Percentiles rank a stretch among this genome's conserved stretches.
These are phyloP conservation scores for Meleagris gallopavo DNA, from an alignment of 2,113 vertebrate species.

Conservation along the genomic window DNA sequence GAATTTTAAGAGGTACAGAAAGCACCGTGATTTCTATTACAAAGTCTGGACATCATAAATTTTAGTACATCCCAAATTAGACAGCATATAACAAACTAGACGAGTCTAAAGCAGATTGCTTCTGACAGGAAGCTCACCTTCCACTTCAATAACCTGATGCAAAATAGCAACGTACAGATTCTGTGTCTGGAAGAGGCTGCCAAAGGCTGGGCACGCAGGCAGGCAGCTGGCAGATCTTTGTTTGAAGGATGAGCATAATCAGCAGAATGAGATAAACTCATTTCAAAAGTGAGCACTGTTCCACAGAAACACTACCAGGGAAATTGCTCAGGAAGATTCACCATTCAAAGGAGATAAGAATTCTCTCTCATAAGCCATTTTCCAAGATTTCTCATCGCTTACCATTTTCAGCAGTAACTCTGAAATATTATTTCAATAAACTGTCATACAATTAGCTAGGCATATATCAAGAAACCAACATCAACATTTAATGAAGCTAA, in stretches of 20 bases:
- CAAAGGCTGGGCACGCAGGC: neutral
- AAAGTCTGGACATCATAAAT: neutral
- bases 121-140: neutral
- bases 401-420: neutral
- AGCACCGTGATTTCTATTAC: neutral
- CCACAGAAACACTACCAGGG: neutral
- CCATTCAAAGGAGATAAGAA: neutral
- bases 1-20: neutral
- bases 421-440: neutral
- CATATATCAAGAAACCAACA: neutral
- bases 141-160: neutral
- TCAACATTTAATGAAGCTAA: neutral
- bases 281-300: neutral
- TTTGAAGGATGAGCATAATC: neutral
- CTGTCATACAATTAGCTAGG: neutral
- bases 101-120: neutral
- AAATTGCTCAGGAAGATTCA: neutral
- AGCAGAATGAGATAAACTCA: neutral
- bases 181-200: neutral
- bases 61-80: neutral
- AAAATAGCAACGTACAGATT: neutral
- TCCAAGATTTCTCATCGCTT: neutral
- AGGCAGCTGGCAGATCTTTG: constrained; percentile 24
- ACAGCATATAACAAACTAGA: neutral
- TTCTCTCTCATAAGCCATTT: neutral